Evolutionary conservation across 2,113 vertebrate species (phyloP).

Genomic region (Ciconia stormi): DNA sequence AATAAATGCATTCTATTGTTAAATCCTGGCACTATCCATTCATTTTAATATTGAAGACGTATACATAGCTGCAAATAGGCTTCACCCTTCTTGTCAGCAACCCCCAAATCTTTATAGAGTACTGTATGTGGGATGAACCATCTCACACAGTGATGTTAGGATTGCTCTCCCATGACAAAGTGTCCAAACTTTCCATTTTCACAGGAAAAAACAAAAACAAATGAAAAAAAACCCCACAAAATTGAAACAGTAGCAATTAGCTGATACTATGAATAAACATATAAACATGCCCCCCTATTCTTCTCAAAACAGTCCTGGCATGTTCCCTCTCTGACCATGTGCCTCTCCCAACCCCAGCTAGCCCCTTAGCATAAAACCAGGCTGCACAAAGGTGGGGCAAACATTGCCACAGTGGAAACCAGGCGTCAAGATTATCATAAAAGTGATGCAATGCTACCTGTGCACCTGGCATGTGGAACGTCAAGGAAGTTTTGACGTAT

Average conservation of each 20-base stretch:
- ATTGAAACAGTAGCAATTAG: neutral
- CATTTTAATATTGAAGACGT: neutral
- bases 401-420: neutral
- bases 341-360: neutral
- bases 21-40: neutral
- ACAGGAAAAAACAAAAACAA: neutral
- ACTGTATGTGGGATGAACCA: neutral
- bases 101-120: neutral
- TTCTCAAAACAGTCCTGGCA: neutral
- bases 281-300: neutral
- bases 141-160: neutral
- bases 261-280: neutral
- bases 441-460: rapidly evolving
- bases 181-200: neutral
- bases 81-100: neutral
- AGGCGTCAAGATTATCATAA: neutral
- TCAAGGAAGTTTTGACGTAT: neutral
- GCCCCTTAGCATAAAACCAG: neutral
- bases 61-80: neutral
- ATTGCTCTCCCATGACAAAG: neutral
- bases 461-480: neutral
- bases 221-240: neutral
- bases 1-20: neutral
- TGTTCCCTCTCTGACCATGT: neutral
- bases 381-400: neutral